Evolutionary conservation across 2,888 invertebrate species (phyloP).

Genomic region (Copidosoma aretas): DNA sequence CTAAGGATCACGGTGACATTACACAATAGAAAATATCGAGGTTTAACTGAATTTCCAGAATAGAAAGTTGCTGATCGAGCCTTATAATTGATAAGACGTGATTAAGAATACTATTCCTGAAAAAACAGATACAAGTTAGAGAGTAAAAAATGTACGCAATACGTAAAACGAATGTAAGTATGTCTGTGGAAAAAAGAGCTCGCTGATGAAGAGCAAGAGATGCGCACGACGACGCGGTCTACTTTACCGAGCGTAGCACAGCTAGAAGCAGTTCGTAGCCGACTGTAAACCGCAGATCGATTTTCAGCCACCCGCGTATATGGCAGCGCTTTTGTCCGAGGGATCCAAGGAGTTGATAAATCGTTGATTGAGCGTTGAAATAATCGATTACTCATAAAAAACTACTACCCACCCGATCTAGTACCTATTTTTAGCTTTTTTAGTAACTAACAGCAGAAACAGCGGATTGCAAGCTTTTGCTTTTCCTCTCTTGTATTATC

Average conservation of each 20-base stretch:
- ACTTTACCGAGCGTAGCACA: conserved; percentile 17
- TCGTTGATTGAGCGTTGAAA: neutral
- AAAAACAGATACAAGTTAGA: neutral
- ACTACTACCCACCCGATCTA: neutral
- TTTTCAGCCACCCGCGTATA: neutral
- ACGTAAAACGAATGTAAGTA: too few species aligned
- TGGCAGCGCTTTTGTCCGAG: neutral
- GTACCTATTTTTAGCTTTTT: neutral
- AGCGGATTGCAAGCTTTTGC: too few species aligned
- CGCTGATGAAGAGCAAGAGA: neutral
- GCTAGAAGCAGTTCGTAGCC: neutral
- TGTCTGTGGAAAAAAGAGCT: neutral
- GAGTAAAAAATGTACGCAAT: neutral
- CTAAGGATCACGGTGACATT: neutral
- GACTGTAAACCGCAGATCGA: too few species aligned
- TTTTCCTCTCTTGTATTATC: too few species aligned
- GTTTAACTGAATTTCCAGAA: too few species aligned
- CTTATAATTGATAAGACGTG: neutral
- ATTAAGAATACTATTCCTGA: neutral
- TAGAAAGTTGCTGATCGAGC: too few species aligned
- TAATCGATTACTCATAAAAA: too few species aligned
- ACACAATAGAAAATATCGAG: too few species aligned
- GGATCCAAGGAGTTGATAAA: neutral
- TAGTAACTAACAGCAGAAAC: too few species aligned
- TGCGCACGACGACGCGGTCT: neutral